Percentiles rank a stretch among this genome's conserved stretches.
Conservation (phyloP, 1,140 invertebrate genomes). For the Aricia agestis region DNA sequence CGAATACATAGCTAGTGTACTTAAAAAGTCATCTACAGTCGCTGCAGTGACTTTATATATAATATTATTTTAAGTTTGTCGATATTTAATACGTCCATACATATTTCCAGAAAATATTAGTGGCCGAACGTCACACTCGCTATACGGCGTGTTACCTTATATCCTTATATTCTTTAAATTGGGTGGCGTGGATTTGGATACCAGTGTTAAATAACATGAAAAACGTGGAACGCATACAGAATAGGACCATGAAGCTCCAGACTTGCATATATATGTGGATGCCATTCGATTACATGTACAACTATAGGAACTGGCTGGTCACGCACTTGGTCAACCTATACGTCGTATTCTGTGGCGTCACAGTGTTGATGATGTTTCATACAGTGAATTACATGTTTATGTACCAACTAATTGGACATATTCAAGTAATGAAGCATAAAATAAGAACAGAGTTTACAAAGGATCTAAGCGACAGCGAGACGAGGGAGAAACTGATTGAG, state of each 20-base stretch:
- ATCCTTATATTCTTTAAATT: constrained; percentile 31
- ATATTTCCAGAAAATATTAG: constrained; percentile 36
- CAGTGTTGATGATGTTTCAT: constrained; percentile 35
- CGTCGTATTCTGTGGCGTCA: constrained; percentile 27
- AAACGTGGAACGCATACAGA: constrained; percentile 35
- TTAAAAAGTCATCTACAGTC: too few relatives aligned
- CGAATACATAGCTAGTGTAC: too few relatives aligned
- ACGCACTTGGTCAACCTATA: constrained; percentile 34
- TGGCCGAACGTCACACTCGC: constrained; percentile 33
- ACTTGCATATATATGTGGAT: constrained; percentile 41
- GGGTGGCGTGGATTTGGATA: constrained; percentile 33
- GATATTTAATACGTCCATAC: background rate
- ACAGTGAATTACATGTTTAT: constrained; percentile 37
- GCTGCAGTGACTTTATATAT: too few relatives aligned
- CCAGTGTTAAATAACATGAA: constrained; percentile 37
- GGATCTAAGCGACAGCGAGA: constrained; percentile 27
- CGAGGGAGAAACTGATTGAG: constrained; percentile 28
- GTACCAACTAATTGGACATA: constrained; percentile 44
- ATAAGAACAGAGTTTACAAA: constrained; percentile 30
- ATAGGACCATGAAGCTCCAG: constrained; percentile 34
- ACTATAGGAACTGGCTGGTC: constrained; percentile 34
- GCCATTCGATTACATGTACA: constrained; percentile 44
- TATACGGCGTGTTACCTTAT: constrained; percentile 33
- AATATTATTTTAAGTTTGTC: background rate
- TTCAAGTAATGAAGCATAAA: constrained; percentile 39